Conservation (phyloP, 2,797 vertebrate genomes). For the Fistularia tabacaria region DNA sequence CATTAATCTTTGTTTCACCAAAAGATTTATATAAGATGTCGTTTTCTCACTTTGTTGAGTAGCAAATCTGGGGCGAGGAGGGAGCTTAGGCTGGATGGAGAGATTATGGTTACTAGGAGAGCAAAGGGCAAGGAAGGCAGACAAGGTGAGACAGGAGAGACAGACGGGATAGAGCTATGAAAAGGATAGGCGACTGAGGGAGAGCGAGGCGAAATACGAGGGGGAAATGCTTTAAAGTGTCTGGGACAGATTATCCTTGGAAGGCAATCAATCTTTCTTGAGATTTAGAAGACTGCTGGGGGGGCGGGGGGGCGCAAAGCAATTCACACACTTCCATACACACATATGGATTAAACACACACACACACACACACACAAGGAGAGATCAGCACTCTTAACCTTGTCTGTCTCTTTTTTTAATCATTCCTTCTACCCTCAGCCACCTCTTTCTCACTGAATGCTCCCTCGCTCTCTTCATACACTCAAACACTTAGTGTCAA, state of each 20-base stretch:
- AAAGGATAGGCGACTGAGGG: constrained; percentile 15
- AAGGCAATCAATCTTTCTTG: constrained; percentile 69
- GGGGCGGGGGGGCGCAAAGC: constrained; percentile 7
- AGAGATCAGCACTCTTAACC: constrained; percentile 57
- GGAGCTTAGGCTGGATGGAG: constrained; percentile 36
- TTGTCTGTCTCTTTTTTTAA: constrained; percentile 41
- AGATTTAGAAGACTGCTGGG: constrained; percentile 41
- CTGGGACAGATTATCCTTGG: constrained; percentile 73
- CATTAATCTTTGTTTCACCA: constrained; percentile 8
- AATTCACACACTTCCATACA: no score
- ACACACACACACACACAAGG: constrained; percentile 17
- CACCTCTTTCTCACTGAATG: constrained; percentile 21
- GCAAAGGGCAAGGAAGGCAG: constrained; percentile 52
- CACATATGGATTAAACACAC: neutral
- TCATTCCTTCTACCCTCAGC: constrained; percentile 28
- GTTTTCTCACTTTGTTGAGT: neutral
- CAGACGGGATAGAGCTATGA: constrained; percentile 22
- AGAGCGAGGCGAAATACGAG: neutral
- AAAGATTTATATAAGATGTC: constrained; percentile 20
- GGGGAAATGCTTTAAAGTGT: constrained; percentile 47
- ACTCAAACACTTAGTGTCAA: constrained; percentile 41
- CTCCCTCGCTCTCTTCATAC: constrained; percentile 16
- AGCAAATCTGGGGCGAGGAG: no score
- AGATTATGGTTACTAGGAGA: constrained; percentile 37
- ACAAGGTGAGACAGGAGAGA: constrained; percentile 37